Base-by-base conservation (phyloP, 2,888 invertebrate species). In the Sceliomorpha sp. region DNA sequence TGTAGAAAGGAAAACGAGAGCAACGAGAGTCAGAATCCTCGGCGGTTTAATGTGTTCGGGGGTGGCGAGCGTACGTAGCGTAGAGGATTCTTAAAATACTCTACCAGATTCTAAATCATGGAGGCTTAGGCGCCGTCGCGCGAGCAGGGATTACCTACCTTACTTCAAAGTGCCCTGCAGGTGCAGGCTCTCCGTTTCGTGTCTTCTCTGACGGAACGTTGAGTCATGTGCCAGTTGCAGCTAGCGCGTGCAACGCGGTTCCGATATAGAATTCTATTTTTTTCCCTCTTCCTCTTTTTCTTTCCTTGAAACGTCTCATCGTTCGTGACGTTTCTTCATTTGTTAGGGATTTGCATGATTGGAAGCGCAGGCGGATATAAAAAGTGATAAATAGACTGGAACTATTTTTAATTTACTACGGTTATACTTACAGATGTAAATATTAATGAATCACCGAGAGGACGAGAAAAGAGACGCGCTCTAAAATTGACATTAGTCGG, bases 61-160 rank as follows among this genome's bases (percentile, higher is more conserved):
- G 73, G 73, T 76, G 77, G 74, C 53, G 69, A 50, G 56, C 76
- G 78, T 70, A 67, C 59, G 64, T 70, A 79, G 80, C 80, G 77
- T 81, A 77, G 83, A 80, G 82, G 82, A 86, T 83, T 87, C 87
- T 87, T 86, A 87, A 87, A 87, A 87, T 87, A 87, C 84, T 85
- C 86, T 78, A 76, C 79, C 79, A 84, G 85, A 85, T 82, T 86
- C 87, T 87, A 87, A 87, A 87, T 87, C 87, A 87, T 82, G 85
- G 73, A 80, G 86, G 86, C 86, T 87, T 87, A 87, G 81, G 79
- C 73, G 79, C 79, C 86, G 85, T 85, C 84, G 84, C 79, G 81
- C 84, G 78, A 80, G 81, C 80, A 78, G 85, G 86, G 86, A 87
- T 87, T 87, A 87, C 84, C 82, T 82, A 82, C 83, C 83, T 85